Evolutionary conservation across 2,888 invertebrate species (phyloP), one percentile per base, ranked within the genome.

Genomic region (Crocallis elinguaria): DNA sequence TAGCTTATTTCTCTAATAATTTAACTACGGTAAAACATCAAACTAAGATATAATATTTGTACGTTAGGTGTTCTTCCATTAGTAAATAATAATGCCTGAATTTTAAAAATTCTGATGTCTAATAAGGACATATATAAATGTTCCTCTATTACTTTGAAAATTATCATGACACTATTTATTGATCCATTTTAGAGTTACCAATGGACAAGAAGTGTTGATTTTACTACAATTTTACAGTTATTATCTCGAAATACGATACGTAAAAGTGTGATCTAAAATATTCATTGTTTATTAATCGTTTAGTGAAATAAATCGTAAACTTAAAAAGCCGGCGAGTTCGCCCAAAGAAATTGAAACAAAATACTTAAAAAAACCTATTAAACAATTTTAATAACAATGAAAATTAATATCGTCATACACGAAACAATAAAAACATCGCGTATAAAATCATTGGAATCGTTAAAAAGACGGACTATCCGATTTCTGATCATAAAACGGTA

Each of bases 381-480:
- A 60, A 59, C 42, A 51, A 57, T 58, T 58, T 63, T 56, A 60
- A 60, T 63, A 75, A 80, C 79, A 79, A 80, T 84, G 79, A 81
- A 82, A 84, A 82, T 75, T 77, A 81, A 85, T 84, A 75, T 73
- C 65, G 65, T 68, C 66, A 65, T 67, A 73, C 69, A 71, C 19
- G 75, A 67, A 70, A 68, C 66, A 69, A 67, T 60, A 73, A 68
- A 71, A 71, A 57, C 42, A 60, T 57, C 61, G 52, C 54, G 57
- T 66, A 66, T 73, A 69, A 82, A 81, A 81, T 82, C 79, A 80
- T 73, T 78, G 72, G 65, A 53, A 61, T 73, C 76, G 77, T 82
- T 80, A 83, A 81, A 73, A 77, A 79, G 79, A 85, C 76, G 71
- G 78, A 83, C 82, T 82, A 88, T 87, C 84, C 77, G 81, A 89